A percentile compares a stretch with the other conserved stretches of the same genome.
phyloP scores from a whole-genome alignment of 2,113 vertebrate species.

The Mugil cephalus region DNA sequence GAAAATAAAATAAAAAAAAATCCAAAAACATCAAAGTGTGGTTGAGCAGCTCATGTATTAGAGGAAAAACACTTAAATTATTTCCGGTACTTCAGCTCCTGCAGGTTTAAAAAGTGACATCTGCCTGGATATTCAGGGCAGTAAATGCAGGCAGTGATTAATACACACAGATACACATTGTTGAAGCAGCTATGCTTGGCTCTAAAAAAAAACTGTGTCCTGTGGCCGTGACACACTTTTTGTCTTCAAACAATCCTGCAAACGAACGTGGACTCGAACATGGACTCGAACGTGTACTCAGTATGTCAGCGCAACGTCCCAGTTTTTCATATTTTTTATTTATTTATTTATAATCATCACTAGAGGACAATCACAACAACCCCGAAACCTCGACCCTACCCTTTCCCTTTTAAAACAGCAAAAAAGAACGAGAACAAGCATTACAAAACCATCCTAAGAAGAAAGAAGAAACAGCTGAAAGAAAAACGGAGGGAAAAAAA shows the following conservation, averaged over 20 bases:
- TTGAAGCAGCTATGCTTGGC: background rate
- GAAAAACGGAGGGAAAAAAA: constrained; percentile 46
- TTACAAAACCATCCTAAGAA: constrained; percentile 83
- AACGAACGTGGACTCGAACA: background rate
- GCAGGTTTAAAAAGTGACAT: constrained; percentile 15
- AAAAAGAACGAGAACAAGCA: constrained; percentile 78
- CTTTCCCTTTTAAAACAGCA: constrained; percentile 74
- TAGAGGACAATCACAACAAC: constrained; percentile 82
- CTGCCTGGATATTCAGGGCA: constrained; percentile 9
- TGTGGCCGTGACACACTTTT: background rate
- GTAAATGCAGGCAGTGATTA: background rate
- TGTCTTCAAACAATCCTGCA: constrained; percentile 7
- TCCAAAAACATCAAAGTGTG: background rate
- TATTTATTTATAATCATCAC: constrained; percentile 83
- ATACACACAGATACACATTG: constrained; percentile 7
- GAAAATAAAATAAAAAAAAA: background rate
- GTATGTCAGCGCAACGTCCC: background rate
- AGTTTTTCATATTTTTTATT: constrained; percentile 50
- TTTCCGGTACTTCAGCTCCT: constrained; percentile 5
- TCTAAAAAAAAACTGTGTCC: constrained; percentile 16
- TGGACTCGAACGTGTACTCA: background rate
- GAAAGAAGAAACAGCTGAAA: constrained; percentile 66
- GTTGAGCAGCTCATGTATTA: background rate
- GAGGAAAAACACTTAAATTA: background rate
- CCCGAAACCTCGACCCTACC: constrained; percentile 53